Evolutionary conservation across 2,797 vertebrate genomes (phyloP), one percentile per base, ranked within the genome.

Genomic region (Muscicapa comitata): DNA sequence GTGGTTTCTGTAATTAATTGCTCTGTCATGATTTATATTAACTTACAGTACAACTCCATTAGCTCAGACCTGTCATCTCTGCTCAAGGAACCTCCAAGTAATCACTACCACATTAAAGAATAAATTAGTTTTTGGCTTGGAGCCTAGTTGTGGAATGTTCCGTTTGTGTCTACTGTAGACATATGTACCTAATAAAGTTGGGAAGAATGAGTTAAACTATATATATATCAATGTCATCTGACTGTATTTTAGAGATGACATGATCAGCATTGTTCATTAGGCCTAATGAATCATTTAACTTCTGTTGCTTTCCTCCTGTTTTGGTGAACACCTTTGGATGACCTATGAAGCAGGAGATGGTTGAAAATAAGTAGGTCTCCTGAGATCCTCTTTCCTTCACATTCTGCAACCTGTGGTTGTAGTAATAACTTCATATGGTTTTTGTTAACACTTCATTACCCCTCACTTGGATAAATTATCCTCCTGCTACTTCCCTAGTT

Each of bases 21-120:
- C 97, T 97, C 98, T 98, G 98, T 98, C 98, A 98, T 98, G 98
- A 98, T 98, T 98, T 98, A 98, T 98, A 98, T 98, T 98, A 98
- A 98, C 98, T 98, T 98, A 98, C 98, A 98, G 98, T 98, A 98
- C 97, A 98, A 98, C 97, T 98, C 98, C 97, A 98, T 98, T 98
- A 98, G 98, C 98, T 97, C 93, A 97, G 97, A 98, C 96, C 98
- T 98, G 98, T 98, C 98, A 98, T 98, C 98, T 97, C 98, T 96
- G 97, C 97, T 98, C 97, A 97, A 98, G 97, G 97, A 98, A 98
- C 97, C 97, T 98, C 98, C 97, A 97, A 98, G 97, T 98, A 98
- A 98, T 98, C 98, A 98, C 97, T 96, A 97, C 97, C 98, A 98
- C 98, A 98, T 98, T 98, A 98, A 98, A 98, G 98, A 98, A 98